Evolutionary conservation across 2,888 invertebrate genomes (phyloP), one percentile per base, ranked within the genome.

Genomic region (Cyaniris semiargus): DNA sequence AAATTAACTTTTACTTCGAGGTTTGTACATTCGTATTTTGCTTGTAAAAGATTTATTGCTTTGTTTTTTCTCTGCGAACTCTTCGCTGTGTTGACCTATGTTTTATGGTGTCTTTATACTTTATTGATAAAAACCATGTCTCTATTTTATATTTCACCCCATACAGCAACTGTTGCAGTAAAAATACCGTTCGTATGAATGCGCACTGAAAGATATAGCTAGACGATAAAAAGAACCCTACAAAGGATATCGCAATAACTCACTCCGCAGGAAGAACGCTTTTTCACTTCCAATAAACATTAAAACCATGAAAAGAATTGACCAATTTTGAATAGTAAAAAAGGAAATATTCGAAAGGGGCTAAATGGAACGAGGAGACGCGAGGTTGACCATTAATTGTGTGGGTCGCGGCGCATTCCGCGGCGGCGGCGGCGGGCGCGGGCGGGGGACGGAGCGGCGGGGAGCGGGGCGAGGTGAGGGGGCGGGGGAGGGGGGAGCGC

Each of bases 371-470:
- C 82, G 81, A 83, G 83, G 83, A 83, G 83, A 84, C 84, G 82
- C 81, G 86, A 85, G 86, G 87, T 87, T 88, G 88, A 89, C 88
- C 89, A 87, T 89, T 89, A 90, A 90, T 89, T 88, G 88, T 86
- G 85, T 88, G 87, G 87, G 86, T 86, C 86, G 86, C 84, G 80
- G 83, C 82, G 83, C 84, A 88, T 88, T 89, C 85, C 85, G 83
- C 82, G 84, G 86, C 84, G 84, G 86, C 85, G 86, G 84, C 27
- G 87, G 84, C 86, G 84, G 86, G 88, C 90, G 88, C 82, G 88
- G 88, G 85, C 83, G 86, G 89, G 89, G 5, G 84, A 86, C 83
- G 84, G 86, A n/a, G 87, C 82, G 85, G 81, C 86, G 85, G 84
- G 87, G 87, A 86, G 82, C 87, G 88, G 86, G 83, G 86, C 89